phyloP scores from a whole-genome alignment of 2,797 vertebrate species.

The Borostomias antarcticus region DNA sequence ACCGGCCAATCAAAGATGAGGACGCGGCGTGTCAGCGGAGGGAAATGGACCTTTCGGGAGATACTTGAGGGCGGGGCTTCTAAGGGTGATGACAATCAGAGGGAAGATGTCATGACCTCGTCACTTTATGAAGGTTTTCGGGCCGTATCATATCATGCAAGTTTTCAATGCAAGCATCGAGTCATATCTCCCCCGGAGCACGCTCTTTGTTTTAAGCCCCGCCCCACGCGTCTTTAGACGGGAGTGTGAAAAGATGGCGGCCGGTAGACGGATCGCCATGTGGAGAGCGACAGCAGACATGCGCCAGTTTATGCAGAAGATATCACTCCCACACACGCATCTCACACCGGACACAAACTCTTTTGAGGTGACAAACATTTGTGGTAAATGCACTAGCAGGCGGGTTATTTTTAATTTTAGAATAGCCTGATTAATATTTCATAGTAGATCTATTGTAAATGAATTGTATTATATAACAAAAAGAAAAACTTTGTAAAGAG shows the following conservation, averaged over 20 bases:
- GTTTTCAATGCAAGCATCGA: slow-evolving; percentile 82
- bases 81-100: slow-evolving; percentile 90
- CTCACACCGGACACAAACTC: too few species aligned
- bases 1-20: slow-evolving; percentile 54
- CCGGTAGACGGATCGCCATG: slow-evolving; percentile 47
- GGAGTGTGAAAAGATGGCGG: slow-evolving; percentile 37
- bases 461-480: slow-evolving; percentile 90
- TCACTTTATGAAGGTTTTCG: slow-evolving; percentile 80
- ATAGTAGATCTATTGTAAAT: slow-evolving; percentile 93
- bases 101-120: slow-evolving; percentile 89
- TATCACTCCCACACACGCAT: slow-evolving; percentile 75
- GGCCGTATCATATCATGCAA: slow-evolving; percentile 93
- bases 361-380: slow-evolving; percentile 82
- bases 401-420: slow-evolving; percentile 89
- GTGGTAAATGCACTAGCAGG: slow-evolving; percentile 88
- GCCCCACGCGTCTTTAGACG: slow-evolving; percentile 46
- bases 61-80: slow-evolving; percentile 52
- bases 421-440: slow-evolving; percentile 91
- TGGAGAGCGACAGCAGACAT: slow-evolving; percentile 61
- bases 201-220: slow-evolving; percentile 39
- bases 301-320: slow-evolving; percentile 85
- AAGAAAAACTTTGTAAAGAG: slow-evolving; percentile 93
- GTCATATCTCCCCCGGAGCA: slow-evolving; percentile 74
- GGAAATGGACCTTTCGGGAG: slow-evolving; percentile 64
- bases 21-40: slow-evolving; percentile 49